Evolutionary conservation across 2,888 invertebrate genomes (phyloP).

Genomic region (Odontocerum albicorne): DNA sequence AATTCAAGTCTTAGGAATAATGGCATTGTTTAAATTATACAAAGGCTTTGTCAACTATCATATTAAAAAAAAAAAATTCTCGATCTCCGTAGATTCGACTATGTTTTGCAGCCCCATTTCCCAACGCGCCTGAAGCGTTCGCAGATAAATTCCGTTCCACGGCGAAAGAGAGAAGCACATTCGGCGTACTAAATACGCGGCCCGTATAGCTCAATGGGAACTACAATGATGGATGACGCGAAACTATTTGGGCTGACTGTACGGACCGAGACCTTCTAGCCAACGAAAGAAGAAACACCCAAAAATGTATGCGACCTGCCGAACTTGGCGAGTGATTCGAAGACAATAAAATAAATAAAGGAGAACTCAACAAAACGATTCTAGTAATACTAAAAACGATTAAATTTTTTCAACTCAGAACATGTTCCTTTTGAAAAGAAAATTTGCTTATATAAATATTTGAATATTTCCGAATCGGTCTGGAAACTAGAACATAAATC

Average conservation of each 20-base stretch:
- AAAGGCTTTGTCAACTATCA: background rate
- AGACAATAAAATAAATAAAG: no score
- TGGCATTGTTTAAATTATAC: no score
- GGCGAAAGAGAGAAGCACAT: slow-evolving; percentile 34
- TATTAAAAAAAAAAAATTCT: background rate
- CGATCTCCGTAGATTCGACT: background rate
- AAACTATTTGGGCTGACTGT: slow-evolving; percentile 35
- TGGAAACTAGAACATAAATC: background rate
- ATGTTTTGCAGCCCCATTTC: slow-evolving; percentile 13
- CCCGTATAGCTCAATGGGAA: slow-evolving; percentile 32
- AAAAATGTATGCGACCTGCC: no score
- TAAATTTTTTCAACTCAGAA: no score
- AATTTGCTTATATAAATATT: no score
- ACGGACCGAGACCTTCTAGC: no score
- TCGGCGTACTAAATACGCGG: slow-evolving; percentile 35
- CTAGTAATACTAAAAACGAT: no score
- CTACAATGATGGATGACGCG: slow-evolving; percentile 33
- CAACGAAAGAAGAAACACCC: slow-evolving; percentile 31
- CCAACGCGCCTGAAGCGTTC: slow-evolving; percentile 38
- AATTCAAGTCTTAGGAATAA: no score
- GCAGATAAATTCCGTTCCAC: slow-evolving; percentile 35
- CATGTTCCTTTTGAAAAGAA: no score
- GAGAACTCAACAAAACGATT: no score
- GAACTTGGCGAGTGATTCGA: no score
- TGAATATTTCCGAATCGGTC: background rate